A percentile compares a stretch with the other conserved stretches of the same genome.
phyloP scores from a whole-genome alignment of 2,888 invertebrate species.

The Furcula furcula region DNA sequence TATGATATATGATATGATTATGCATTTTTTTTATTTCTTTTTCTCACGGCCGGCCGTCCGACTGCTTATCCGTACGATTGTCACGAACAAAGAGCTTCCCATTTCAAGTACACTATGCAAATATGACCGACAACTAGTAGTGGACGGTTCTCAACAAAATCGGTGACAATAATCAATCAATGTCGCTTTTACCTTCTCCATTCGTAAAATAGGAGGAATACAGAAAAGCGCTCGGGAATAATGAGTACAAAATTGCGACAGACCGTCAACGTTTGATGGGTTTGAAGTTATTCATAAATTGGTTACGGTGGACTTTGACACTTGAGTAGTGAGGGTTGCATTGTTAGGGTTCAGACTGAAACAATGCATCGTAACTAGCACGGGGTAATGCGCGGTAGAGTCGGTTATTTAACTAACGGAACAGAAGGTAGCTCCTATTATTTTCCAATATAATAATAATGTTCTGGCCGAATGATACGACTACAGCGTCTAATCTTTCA shows the following conservation, averaged over 20 bases:
- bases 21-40: too few species aligned
- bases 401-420: conserved; percentile 19
- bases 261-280: conserved; percentile 23
- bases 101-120: conserved; percentile 45
- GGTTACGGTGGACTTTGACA: conserved; percentile 32
- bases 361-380: conserved; percentile 30
- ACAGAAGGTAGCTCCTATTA: conserved; percentile 17
- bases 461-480: too few species aligned
- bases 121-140: conserved; percentile 34
- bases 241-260: conserved; percentile 26
- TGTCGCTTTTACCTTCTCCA: conserved; percentile 44
- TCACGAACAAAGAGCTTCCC: conserved; percentile 36
- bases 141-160: conserved; percentile 36
- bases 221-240: not conserved
- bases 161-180: conserved; percentile 57
- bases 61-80: conserved; percentile 30
- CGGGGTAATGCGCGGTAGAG: conserved; percentile 21
- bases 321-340: conserved; percentile 29
- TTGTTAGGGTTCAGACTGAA: conserved; percentile 32
- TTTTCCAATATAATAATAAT: too few species aligned
- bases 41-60: too few species aligned
- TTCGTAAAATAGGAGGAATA: conserved; percentile 22
- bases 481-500: too few species aligned
- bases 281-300: conserved; percentile 46
- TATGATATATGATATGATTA: too few species aligned